These are phyloP conservation scores for Oscheius sp. DNA, from an alignment of 2,888 invertebrate species.

Conservation along the genomic window DNA sequence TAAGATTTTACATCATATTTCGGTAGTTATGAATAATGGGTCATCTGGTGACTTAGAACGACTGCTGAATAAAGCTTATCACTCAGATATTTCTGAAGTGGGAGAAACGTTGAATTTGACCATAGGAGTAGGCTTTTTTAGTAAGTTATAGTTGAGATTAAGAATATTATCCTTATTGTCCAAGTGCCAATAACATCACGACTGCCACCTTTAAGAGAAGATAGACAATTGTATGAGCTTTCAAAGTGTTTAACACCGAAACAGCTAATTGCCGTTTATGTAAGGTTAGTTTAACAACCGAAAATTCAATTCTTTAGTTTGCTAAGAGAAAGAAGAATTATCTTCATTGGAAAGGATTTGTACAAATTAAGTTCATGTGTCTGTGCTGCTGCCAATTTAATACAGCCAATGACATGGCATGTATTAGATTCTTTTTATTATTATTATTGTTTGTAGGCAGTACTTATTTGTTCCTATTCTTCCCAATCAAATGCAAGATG, in stretches of 20 bases:
- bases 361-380: conserved; percentile 84
- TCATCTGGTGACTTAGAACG: conserved; percentile 51
- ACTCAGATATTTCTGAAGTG: conserved; percentile 63
- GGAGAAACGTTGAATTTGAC: conserved; percentile 52
- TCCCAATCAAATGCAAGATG: conserved; percentile 41
- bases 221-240: conserved; percentile 94
- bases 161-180: too few relatives aligned
- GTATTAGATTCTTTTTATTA: conserved; percentile 55
- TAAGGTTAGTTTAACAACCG: conserved; percentile 74
- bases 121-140: conserved; percentile 13
- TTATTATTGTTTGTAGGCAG: conserved; percentile 38
- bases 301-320: conserved; percentile 75
- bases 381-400: conserved; percentile 90
- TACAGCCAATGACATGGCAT: conserved; percentile 99
- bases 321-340: conserved; percentile 89
- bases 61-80: conserved; percentile 64
- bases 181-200: conserved; percentile 81
- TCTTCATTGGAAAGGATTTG: conserved; percentile 88
- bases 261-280: conserved; percentile 94
- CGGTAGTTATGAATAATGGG: conserved; percentile 77
- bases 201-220: conserved; percentile 92
- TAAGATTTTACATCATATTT: conserved; percentile 83
- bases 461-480: conserved; percentile 53
- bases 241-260: conserved; percentile 93
- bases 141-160: not conserved